Evolutionary conservation across 2,888 invertebrate genomes (phyloP), one percentile per base, ranked within the genome.

Genomic region (Eupithecia subumbrata): DNA sequence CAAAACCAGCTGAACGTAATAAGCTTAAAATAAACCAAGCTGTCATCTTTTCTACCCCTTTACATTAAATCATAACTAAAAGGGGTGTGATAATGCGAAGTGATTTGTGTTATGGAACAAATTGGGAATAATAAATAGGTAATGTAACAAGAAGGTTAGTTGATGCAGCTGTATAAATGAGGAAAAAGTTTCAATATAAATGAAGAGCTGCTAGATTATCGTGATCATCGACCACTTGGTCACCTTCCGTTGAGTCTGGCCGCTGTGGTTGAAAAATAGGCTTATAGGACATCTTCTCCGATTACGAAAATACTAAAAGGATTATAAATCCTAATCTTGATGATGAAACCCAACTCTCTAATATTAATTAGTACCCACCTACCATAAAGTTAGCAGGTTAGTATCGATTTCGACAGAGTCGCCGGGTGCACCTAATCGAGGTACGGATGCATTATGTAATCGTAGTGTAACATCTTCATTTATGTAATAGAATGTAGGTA

Each of bases 91-190:
- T 77, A 77, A 78, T 77, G 78, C 76, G 68, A 25, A 25, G 37
- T 79, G 78, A 81, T 80, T 78, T 81, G 75, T 72, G 37, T 77
- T 72, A 63, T 75, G 74, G 45, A 76, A 80, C 79, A 74, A 78
- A 81, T 80, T 73, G 73, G 68, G 34, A 64, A 43, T 73, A 69
- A 76, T 76, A 78, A 78, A 78, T 76, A 75, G 74, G 18, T 22
- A 30, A 43, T n/a, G 34, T 18, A 48, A 18, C 3, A 8, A 43
- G 34, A 52, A 66, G 12, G 8, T 45, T 66, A 66, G 25, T 30
- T 16, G n/a, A 56, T 11, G 22, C 72, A 72, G 72, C 64, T 72
- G 64, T 64, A 18, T 2, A 64, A 64, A 64, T 18, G 30, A 30
- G 34, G 16, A 63, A 30, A 11, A 22, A 7, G 22, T 56, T 22